Base-by-base conservation (phyloP, 2,888 invertebrate species). In the Steinernema hermaphroditum region DNA sequence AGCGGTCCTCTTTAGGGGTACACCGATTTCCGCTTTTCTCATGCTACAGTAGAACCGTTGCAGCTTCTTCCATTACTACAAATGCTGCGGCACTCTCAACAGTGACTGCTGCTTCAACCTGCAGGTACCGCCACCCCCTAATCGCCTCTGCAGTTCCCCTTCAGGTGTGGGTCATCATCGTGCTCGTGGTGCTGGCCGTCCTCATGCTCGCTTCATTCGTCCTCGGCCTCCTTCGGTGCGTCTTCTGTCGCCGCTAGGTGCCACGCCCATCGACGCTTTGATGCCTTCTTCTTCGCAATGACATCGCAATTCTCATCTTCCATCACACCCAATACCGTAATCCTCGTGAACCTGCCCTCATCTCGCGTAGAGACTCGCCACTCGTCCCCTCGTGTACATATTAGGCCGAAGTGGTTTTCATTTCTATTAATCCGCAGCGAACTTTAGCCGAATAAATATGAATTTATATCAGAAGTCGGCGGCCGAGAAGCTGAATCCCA, bases 41-140 rank as follows among this genome's bases (percentile, higher is more conserved):
- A n/a, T n/a, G n/a, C n/a, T n/a, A n/a, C n/a, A n/a, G n/a, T n/a
- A n/a, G n/a, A n/a, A n/a, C n/a, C n/a, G n/a, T n/a, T 75, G 79
- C n/a, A 77, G 79, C 29, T 68, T 81, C 74, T 82, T 83, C 74
- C 83, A 85, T 71, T 85, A 83, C 76, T 84, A 81, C 80, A 80
- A 81, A 69, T 85, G 85, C 74, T 85, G 85, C 62, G 85, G 85
- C 54, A 78, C 80, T n/a, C 73, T 83, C 44, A 79, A 80, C 72
- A 81, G 79, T 74, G 83, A 83, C 50, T 83, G 84, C 75, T 83
- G 83, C 75, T 81, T 83, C 77, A 80, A 81, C 62, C 78, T 83
- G 22, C 83, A 83, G 78, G 82, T 81, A 49, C 19, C 2, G 68
- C 12, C n/a, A 22, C 22, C 0, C 16, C 37, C 9, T 46, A 16